Evolutionary conservation across 2,888 invertebrate genomes (phyloP).

Genomic region (Caenorhabditis virilis): DNA sequence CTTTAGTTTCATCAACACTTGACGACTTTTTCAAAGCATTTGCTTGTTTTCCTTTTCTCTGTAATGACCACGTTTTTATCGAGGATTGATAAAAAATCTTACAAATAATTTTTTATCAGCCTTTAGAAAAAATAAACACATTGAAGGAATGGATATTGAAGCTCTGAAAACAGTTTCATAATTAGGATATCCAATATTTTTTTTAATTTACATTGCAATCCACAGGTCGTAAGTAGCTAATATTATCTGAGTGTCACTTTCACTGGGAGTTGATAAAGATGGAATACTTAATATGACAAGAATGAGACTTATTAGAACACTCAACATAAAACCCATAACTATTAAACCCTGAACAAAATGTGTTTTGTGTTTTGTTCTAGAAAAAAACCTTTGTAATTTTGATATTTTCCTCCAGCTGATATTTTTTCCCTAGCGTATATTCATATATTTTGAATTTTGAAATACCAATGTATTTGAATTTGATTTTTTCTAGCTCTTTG

Average conservation of each 20-base stretch:
- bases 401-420: constrained; percentile 34
- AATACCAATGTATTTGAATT: not conserved
- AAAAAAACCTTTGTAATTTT: constrained; percentile 22
- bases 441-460: not conserved
- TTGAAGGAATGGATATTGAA: not conserved
- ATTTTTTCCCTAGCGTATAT: constrained; percentile 29
- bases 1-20: constrained; percentile 1
- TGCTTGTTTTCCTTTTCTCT: not conserved
- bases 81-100: not conserved
- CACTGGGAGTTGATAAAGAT: not conserved
- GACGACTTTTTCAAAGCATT: no score
- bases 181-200: not conserved
- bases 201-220: not conserved
- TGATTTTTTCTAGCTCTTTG: not conserved
- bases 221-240: not conserved
- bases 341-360: not conserved
- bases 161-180: constrained; percentile 1
- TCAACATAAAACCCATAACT: not conserved
- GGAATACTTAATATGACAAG: not conserved
- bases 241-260: not conserved
- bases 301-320: not conserved
- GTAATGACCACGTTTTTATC: not conserved
- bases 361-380: no score
- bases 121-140: not conserved
- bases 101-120: not conserved